Base-by-base conservation (phyloP, 2,113 vertebrate genomes). In the Urocitellus parryii region DNA sequence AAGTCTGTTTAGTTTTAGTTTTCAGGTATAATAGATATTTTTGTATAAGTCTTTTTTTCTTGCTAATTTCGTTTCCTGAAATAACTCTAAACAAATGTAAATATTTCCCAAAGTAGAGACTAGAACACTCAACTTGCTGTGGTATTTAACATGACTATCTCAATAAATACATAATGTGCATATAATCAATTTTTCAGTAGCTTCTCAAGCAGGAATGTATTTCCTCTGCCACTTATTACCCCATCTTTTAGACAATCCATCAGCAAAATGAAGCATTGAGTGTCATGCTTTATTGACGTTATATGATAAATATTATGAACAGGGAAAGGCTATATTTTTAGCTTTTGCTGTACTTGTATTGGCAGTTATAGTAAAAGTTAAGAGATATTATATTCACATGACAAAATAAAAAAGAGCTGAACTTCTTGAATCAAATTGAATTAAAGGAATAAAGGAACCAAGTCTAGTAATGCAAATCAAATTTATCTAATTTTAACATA, bases 341-440 rank as follows among this genome's bases (percentile, higher is more conserved):
- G 53, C 3, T 90, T 86, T 13, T 79, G 5, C n/a, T 88, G 17
- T 72, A 42, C 1, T 90, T 53, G 56, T 8, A 94, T 22, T 22
- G 8, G 88, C 10, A 95, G 14, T 27, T 25, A 45, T n/a, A 42
- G 45, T 74, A 11, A 94, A 90, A 91, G 39, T 78, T 86, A 88
- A 8, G n/a, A 91, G 34, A 20, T 5, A 1, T 67, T 81, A n/a
- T 18, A 89, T 91, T 48, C 4, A 9, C 11, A 0, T 53, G 17
- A 58, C 25, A 56, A 81, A 93, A 4, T 34, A 63, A 73, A 93
- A 61, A 5, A 51, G 18, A 76, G 56, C 7, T 4, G 2, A 85
- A 77, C 32, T 84, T 34, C 9, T 91, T 81, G 76, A 92, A 88
- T 70, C 53, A 83, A 78, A 92, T 83, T 74, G 25, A 88, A 82